Evolutionary conservation across 1,140 invertebrate species (phyloP).

Genomic region (Venturia canescens): DNA sequence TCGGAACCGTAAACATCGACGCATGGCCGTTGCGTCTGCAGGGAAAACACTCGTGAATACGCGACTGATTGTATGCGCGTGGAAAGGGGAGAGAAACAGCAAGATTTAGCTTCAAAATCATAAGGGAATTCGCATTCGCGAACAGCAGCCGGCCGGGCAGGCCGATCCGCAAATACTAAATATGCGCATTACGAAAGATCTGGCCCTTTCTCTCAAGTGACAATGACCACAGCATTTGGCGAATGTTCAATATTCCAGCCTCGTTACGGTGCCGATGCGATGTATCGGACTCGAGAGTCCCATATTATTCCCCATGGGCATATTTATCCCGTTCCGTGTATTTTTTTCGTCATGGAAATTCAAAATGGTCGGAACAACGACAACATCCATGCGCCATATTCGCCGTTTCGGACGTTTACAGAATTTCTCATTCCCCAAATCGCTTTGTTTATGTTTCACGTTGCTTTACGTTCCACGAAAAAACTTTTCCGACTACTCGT

Average conservation of each 20-base stretch:
- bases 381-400: neutral
- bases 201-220: neutral
- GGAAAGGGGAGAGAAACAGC: no score
- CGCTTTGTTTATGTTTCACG: neutral
- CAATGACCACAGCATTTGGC: neutral
- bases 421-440: neutral
- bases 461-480: no score
- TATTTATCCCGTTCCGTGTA: neutral
- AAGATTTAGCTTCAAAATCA: neutral
- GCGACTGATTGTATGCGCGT: neutral
- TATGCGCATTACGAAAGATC: constrained; percentile 11
- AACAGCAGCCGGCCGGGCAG: neutral
- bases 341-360: constrained; percentile 16
- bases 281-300: neutral
- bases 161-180: neutral
- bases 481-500: no score
- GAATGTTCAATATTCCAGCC: neutral
- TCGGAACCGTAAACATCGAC: neutral
- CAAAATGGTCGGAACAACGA: neutral
- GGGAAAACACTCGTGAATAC: neutral
- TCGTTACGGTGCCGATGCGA: neutral
- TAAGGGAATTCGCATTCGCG: neutral
- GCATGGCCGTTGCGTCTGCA: neutral
- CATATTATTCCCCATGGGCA: neutral
- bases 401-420: neutral